Conservation (phyloP, 2,113 vertebrate genomes). For the Rana temporaria region DNA sequence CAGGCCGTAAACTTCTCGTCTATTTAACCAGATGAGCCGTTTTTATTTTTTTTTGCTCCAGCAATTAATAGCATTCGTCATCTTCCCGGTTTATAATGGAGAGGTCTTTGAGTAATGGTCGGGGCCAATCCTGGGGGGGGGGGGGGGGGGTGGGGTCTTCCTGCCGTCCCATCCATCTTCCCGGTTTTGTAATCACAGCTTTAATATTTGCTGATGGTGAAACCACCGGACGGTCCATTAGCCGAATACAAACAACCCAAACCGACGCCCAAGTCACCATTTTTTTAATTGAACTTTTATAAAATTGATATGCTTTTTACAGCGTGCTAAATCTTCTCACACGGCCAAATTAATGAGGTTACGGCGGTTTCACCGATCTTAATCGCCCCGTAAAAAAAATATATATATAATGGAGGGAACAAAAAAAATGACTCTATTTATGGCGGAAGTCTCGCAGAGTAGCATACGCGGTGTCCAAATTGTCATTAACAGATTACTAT, state of each 20-base stretch:
- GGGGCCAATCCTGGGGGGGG: not conserved
- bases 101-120: too few species aligned
- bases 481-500: too few species aligned
- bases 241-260: not conserved
- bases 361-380: not conserved
- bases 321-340: not conserved
- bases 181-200: conserved; percentile 4
- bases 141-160: not conserved
- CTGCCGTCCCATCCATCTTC: conserved; percentile 36
- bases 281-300: not conserved
- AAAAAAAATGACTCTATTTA: too few species aligned
- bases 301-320: conserved; percentile 3
- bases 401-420: too few species aligned
- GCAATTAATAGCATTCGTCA: too few species aligned
- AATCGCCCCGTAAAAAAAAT: too few species aligned
- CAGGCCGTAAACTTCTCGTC: too few species aligned
- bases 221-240: conserved; percentile 19
- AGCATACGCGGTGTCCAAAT: too few species aligned
- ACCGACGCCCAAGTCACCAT: not conserved
- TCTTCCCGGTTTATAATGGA: too few species aligned
- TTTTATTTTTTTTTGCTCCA: too few species aligned
- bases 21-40: too few species aligned
- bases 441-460: too few species aligned
- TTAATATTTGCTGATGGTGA: conserved; percentile 26
- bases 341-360: not conserved